phyloP scores from a whole-genome alignment of 2,888 invertebrate species.

The Cyclophora albipunctata region DNA sequence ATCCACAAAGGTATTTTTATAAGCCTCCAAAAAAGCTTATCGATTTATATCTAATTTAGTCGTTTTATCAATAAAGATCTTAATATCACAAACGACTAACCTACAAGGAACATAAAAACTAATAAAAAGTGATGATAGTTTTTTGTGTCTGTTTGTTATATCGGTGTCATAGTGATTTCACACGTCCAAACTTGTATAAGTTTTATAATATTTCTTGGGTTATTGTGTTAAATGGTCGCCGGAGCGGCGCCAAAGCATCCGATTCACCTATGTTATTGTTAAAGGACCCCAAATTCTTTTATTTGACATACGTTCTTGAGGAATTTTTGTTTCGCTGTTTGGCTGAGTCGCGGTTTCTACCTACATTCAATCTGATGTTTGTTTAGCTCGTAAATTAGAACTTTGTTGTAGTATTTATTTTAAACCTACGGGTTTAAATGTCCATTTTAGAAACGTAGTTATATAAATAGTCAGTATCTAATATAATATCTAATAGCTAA shows the following conservation, averaged over 20 bases:
- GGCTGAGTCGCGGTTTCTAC: slow-evolving; percentile 3
- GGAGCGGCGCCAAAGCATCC: slow-evolving; percentile 63
- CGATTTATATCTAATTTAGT: neutral
- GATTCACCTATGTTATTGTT: slow-evolving; percentile 55
- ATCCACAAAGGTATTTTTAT: no score
- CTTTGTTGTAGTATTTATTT: no score
- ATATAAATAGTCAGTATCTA: no score
- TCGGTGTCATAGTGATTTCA: slow-evolving; percentile 60
- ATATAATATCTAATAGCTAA: no score
- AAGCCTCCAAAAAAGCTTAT: no score
- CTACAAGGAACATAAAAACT: no score
- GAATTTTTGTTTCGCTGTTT: slow-evolving; percentile 51
- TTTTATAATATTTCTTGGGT: slow-evolving; percentile 49
- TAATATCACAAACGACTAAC: no score
- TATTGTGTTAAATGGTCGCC: slow-evolving; percentile 44
- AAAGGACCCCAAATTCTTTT: slow-evolving; percentile 59
- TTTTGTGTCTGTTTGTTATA: slow-evolving; percentile 37
- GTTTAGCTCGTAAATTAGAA: neutral
- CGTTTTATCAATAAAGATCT: slow-evolving; percentile 16
- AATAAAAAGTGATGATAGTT: neutral
- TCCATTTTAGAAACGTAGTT: no score
- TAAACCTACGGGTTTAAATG: no score
- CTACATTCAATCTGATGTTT: slow-evolving; percentile 4
- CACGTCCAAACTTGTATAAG: slow-evolving; percentile 48
- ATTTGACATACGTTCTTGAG: slow-evolving; percentile 58